Evolutionary conservation across 2,888 invertebrate species (phyloP).

Genomic region (Odontocerum albicorne): DNA sequence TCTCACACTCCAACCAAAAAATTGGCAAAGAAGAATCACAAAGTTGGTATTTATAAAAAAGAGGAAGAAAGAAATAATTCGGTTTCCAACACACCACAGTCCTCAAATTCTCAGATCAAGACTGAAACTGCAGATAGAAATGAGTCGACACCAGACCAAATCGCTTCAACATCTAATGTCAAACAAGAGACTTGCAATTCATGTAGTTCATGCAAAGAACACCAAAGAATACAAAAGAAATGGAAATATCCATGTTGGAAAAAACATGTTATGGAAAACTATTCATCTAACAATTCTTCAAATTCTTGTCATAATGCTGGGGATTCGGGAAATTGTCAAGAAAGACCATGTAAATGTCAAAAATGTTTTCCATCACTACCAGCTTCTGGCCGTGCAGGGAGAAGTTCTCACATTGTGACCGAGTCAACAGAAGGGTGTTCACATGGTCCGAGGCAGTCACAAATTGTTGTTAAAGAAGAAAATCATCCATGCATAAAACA

Average conservation of each 20-base stretch:
- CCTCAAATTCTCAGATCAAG: slow-evolving; percentile 9
- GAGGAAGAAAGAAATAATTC: too few species aligned
- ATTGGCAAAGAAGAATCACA: slow-evolving; percentile 15
- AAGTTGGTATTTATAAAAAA: too few species aligned
- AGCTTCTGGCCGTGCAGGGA: slow-evolving; percentile 11
- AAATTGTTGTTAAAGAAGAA: slow-evolving; percentile 4
- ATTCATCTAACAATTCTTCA: slow-evolving; percentile 8
- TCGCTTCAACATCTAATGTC: slow-evolving; percentile 1
- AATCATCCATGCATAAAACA: slow-evolving; percentile 6
- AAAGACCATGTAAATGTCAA: slow-evolving; percentile 37
- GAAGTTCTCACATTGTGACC: slow-evolving; percentile 1
- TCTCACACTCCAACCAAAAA: slow-evolving; percentile 22
- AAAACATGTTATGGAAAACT: neutral
- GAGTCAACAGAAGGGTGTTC: slow-evolving; percentile 6
- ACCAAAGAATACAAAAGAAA: slow-evolving; percentile 15
- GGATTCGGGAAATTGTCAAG: slow-evolving; percentile 12
- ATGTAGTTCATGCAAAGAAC: neutral
- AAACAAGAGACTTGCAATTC: slow-evolving; percentile 14
- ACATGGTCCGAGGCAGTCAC: neutral
- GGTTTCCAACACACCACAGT: slow-evolving; percentile 1
- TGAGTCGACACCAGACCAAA: neutral
- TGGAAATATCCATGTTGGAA: slow-evolving; percentile 17
- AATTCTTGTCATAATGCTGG: slow-evolving; percentile 13
- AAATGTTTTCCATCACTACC: slow-evolving; percentile 31
- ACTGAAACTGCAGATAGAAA: slow-evolving; percentile 12